Evolutionary conservation across 23 tunicate species (phyloP), one percentile per base, ranked within the genome.

Genomic region (Trididemnum clinides): DNA sequence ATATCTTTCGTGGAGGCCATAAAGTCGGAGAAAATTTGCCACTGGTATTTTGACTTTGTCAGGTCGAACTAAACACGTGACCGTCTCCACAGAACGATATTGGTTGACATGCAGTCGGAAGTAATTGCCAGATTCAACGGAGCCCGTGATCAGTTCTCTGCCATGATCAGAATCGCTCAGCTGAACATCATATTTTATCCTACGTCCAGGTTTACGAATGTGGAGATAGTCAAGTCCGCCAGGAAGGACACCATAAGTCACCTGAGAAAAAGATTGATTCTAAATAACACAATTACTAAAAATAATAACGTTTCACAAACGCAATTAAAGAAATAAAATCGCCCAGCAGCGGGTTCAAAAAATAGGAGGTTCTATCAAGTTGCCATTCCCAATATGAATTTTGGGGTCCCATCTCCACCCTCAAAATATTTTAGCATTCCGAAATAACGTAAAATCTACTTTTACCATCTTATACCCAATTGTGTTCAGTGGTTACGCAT

Each of bases 41-140:
- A 84, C 58, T 3, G 91, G 85, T 0, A 92, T 33, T 20, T 88
- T 28, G 30, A 49, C 83, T 21, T 10, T 35, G 10, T 78, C 83
- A 19, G 70, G 81, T 28, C 23, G 33, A 0, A 85, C 92, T 1
- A 91, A 83, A 31, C 95, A 96, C 35, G 95, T 96, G 81, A 96
- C 75, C 29, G 96, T 91, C 33, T 96, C 99, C 39, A 96, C 99
- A 80, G 89, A 62, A 2, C 77, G 29, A 70, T 81, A 81, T 50
- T 88, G 96, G 90, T 90, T 95, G 76, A 95, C 37, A 81, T 90
- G 99, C 7, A 95, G 62, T n/a, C 95, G 88, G 73, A 95, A 95
- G 66, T 90, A 95, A 54, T 90, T 89, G 28, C 98, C 98, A 1
- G 62, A 57, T 34, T 85, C 85, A 0, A 88, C 86, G 0, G 85